phyloP scores from a whole-genome alignment of 1,140 invertebrate species.

The Cotesia vestalis region DNA sequence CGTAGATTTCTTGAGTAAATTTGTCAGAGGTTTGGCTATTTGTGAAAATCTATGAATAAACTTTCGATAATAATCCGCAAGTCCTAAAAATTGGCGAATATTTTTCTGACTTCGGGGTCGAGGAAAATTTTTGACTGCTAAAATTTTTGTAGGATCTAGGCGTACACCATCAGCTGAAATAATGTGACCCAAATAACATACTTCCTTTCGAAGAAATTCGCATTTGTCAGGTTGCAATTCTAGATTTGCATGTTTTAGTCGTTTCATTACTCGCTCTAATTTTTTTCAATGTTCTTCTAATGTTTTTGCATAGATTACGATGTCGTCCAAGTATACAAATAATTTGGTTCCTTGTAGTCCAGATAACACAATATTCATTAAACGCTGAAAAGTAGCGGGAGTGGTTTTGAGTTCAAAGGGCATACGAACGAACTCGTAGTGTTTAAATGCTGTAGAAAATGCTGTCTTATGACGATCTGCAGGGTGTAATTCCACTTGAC shows the following conservation, averaged over 20 bases:
- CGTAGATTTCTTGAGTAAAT: too few relatives aligned
- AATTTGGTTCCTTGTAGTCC: background rate
- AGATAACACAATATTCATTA: constrained; percentile 17
- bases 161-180: too few relatives aligned
- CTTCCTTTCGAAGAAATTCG: too few relatives aligned
- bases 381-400: constrained; percentile 5
- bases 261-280: too few relatives aligned
- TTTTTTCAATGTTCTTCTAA: too few relatives aligned
- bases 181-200: too few relatives aligned
- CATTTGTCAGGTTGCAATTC: too few relatives aligned
- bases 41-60: too few relatives aligned
- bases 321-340: constrained; percentile 12
- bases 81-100: constrained; percentile 34
- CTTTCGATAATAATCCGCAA: background rate
- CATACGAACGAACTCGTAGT: constrained; percentile 3
- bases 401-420: constrained; percentile 13
- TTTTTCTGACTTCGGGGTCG: constrained; percentile 17
- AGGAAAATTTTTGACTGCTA: background rate
- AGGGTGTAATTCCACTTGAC: background rate
- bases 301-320: too few relatives aligned
- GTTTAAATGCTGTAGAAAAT: background rate
- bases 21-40: too few relatives aligned
- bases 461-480: background rate
- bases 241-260: too few relatives aligned
- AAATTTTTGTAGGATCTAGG: too few relatives aligned